Percentiles rank a stretch among this genome's conserved stretches.
phyloP scores from a whole-genome alignment of 2,113 vertebrate genomes.

The Alectura lathami region DNA sequence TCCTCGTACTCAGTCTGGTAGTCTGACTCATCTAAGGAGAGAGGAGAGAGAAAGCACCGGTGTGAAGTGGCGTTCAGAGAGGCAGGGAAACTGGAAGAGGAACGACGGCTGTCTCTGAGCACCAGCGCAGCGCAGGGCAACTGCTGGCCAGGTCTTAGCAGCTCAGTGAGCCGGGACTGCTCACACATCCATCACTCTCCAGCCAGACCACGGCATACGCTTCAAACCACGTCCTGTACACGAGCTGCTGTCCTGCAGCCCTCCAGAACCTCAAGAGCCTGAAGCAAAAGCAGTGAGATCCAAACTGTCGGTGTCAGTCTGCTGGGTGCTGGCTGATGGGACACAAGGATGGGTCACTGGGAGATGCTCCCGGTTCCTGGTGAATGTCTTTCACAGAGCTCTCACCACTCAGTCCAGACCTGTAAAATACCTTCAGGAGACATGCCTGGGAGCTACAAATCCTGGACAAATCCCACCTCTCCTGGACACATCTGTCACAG shows the following conservation, averaged over 20 bases:
- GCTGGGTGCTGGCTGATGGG: rapidly evolving
- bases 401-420: not conserved
- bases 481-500: rapidly evolving
- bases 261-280: not conserved
- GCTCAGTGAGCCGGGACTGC: not conserved
- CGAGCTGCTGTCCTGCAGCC: not conserved
- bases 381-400: not conserved
- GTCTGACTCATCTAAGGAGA: slow-evolving; percentile 85
- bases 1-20: slow-evolving; percentile 93
- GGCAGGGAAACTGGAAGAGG: not conserved
- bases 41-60: not conserved
- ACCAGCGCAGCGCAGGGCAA: not conserved
- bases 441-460: not conserved
- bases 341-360: rapidly evolving
- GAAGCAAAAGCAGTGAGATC: not conserved
- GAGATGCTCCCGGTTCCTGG: not conserved
- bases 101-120: not conserved
- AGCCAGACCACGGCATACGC: not conserved
- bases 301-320: rapidly evolving
- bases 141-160: not conserved
- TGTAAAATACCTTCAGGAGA: not conserved
- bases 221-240: rapidly evolving
- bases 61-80: not conserved
- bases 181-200: not conserved
- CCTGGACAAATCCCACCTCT: not conserved